Evolutionary conservation across 2,113 vertebrate species (phyloP), one percentile per base, ranked within the genome.

Genomic region (Carassius carassius): DNA sequence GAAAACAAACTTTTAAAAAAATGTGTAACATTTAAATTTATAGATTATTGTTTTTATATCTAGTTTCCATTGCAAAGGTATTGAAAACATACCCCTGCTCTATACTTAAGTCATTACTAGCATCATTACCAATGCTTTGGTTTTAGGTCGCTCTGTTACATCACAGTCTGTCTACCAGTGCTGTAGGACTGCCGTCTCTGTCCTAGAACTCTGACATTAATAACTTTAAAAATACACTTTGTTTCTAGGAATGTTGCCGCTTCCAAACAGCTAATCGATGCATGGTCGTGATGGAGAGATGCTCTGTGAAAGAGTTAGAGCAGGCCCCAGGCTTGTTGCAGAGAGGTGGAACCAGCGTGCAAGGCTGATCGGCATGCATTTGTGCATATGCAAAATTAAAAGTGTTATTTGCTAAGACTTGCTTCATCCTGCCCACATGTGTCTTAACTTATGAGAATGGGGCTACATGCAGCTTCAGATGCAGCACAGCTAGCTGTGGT

Each of bases 321-420:
- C 3, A 76, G 16, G 58, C 79, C 72, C 23, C 29, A 56, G 84
- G 84, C 44, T 67, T 76, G 58, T 29, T 76, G 54, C 21, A 76
- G 19, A 35, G 44, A 23, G 14, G 41, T 25, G 74, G 69, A 3
- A 82, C 60, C 79, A 69, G 73, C 60, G 51, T 14, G 13, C 73
- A 77, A 81, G 75, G 79, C 73, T 77, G 12, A 19, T 81, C 14
- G 3, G 49, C 6, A 14, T 65, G 69, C n/a, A 63, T 69, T 74
- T 58, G 32, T 5, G 5, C 35, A 4, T 37, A 37, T 37, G 5
- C 35, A 37, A 37, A 37, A 37, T 37, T 37, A 37, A 37, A 29
- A 29, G 35, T 37, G 35, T 37, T 37, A 37, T 37, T 29, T 58
- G 17, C 67, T 49, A 69, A 35, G 72, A 79, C 84, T 76, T 78